phyloP scores from a whole-genome alignment of 2,797 vertebrate genomes.

The Arrhamphus sclerolepis region DNA sequence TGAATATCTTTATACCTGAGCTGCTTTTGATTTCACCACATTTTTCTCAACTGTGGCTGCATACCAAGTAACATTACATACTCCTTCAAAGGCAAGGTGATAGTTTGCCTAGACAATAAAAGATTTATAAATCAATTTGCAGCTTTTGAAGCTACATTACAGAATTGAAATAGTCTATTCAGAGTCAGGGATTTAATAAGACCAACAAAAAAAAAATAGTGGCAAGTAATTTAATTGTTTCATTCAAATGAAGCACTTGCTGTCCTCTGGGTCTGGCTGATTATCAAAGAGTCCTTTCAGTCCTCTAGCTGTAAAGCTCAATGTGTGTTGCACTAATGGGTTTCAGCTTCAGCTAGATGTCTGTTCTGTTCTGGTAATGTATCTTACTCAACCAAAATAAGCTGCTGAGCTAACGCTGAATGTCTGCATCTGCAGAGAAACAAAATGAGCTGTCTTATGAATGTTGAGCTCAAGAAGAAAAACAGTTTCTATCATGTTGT shows the following conservation, averaged over 20 bases:
- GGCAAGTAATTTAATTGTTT: constrained; percentile 74
- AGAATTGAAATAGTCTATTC: constrained; percentile 61
- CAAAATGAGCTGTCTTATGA: constrained; percentile 51
- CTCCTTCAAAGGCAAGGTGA: constrained; percentile 64
- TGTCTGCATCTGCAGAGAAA: constrained; percentile 24
- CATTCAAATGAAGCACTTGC: constrained; percentile 69
- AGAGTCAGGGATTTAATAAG: constrained; percentile 62
- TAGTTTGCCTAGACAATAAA: constrained; percentile 38
- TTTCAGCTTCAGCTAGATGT: constrained; percentile 47
- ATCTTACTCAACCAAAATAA: constrained; percentile 36
- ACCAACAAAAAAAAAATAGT: constrained; percentile 11
- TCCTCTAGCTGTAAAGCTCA: constrained; percentile 47
- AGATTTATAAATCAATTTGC: constrained; percentile 63
- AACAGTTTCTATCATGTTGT: constrained; percentile 44
- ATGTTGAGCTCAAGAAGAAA: constrained; percentile 28
- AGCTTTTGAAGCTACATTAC: constrained; percentile 55
- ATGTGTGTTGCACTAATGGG: constrained; percentile 56
- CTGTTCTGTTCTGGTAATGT: constrained; percentile 61
- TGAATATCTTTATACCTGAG: constrained; percentile 37
- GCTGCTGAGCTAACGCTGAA: background rate
- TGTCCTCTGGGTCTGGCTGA: constrained; percentile 64
- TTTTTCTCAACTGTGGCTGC: constrained; percentile 27
- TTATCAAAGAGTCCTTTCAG: constrained; percentile 61
- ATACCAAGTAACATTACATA: constrained; percentile 55
- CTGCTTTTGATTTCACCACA: constrained; percentile 38